These are phyloP conservation scores for Rhabdomys dilectus DNA, from an alignment of 2,113 vertebrate genomes.

Conservation along the genomic window DNA sequence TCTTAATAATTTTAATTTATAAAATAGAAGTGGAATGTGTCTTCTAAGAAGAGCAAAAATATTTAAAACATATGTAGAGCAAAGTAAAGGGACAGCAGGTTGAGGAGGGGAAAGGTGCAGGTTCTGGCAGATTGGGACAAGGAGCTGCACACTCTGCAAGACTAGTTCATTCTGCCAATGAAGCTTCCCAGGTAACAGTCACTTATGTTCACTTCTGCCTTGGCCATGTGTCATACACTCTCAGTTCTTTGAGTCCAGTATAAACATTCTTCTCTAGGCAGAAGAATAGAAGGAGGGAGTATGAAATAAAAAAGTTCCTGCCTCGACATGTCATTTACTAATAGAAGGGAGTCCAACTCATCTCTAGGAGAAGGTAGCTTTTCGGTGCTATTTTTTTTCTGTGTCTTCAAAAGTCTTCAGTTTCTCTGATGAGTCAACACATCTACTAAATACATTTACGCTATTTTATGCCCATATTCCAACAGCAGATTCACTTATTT, in stretches of 20 bases:
- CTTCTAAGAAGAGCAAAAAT: neutral
- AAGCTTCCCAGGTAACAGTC: neutral
- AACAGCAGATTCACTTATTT: neutral
- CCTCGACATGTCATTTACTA: neutral
- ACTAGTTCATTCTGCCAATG: neutral
- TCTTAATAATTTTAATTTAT: neutral
- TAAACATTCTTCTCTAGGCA: neutral
- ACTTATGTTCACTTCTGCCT: neutral
- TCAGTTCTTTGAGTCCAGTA: neutral
- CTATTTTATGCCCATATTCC: neutral
- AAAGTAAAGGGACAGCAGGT: neutral
- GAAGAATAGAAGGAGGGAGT: neutral
- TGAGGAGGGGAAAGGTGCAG: neutral
- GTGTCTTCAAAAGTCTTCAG: neutral
- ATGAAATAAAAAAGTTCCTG: neutral
- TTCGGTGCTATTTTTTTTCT: neutral
- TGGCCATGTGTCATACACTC: neutral
- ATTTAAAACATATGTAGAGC: neutral
- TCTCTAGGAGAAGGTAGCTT: neutral
- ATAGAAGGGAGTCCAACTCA: neutral
- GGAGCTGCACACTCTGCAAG: neutral
- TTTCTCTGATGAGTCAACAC: neutral
- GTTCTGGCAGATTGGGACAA: neutral
- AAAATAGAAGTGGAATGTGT: neutral
- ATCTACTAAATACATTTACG: neutral